Conservation (phyloP, 1,140 invertebrate species). For the Drosophila teissieri region DNA sequence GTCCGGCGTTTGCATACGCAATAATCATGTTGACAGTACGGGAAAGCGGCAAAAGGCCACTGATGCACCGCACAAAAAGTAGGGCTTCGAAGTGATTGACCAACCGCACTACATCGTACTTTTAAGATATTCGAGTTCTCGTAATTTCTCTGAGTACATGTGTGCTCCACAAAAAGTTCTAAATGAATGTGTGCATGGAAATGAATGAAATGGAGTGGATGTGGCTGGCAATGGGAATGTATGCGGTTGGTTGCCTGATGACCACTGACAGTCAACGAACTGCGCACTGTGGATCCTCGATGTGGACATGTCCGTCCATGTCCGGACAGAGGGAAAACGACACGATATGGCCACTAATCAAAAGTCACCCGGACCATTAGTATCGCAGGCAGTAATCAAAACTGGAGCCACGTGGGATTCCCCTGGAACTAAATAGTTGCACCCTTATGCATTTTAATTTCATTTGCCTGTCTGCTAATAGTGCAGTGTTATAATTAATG, state of each 20-base stretch:
- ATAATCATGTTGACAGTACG: constrained; percentile 58
- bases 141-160: constrained; percentile 11
- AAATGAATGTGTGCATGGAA: constrained; percentile 32
- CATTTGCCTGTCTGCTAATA: constrained; percentile 57
- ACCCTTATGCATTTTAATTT: constrained; percentile 68
- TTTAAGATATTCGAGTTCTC: neutral
- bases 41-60: neutral
- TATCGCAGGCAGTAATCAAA: constrained; percentile 33
- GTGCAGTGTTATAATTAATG: constrained; percentile 64
- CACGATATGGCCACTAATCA: constrained; percentile 37
- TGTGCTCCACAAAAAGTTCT: constrained; percentile 6
- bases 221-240: constrained; percentile 12
- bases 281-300: constrained; percentile 45
- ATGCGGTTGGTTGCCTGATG: constrained; percentile 35
- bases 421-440: constrained; percentile 24
- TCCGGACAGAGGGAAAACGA: constrained; percentile 1
- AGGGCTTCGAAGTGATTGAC: neutral
- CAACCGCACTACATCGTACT: too few relatives aligned
- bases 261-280: constrained; percentile 59
- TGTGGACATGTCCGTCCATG: constrained; percentile 9
- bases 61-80: neutral
- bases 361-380: neutral
- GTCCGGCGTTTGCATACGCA: constrained; percentile 65
- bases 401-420: neutral
- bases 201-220: constrained; percentile 43